Conservation (phyloP, 1,140 invertebrate genomes). For the Papilio helenus region DNA sequence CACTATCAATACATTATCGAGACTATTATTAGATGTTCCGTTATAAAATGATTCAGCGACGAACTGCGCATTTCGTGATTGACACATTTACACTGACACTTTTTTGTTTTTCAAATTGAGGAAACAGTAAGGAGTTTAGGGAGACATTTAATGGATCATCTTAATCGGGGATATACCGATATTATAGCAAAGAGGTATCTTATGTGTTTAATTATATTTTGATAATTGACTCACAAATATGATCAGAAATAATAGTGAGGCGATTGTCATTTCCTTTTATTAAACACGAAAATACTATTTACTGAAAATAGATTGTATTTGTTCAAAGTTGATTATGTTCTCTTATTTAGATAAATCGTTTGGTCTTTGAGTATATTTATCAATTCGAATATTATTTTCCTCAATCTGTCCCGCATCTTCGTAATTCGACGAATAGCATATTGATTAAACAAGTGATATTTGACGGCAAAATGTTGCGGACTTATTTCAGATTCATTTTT, state of each 20-base stretch:
- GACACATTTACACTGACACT: not conserved
- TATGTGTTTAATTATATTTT: too few species aligned
- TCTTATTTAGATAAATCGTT: not conserved
- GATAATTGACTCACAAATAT: too few species aligned
- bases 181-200: too few species aligned
- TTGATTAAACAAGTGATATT: slow-evolving; percentile 11
- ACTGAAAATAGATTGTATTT: not conserved
- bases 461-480: not conserved
- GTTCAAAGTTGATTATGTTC: not conserved
- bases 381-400: slow-evolving; percentile 9
- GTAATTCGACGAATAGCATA: not conserved
- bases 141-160: not conserved
- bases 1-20: slow-evolving; percentile 51
- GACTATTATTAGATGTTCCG: slow-evolving; percentile 50
- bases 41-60: slow-evolving; percentile 39
- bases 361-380: not conserved
- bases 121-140: not conserved
- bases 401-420: not conserved
- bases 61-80: slow-evolving; percentile 35
- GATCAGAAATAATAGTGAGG: too few species aligned
- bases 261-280: not conserved
- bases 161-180: not conserved
- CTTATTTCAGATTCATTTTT: not conserved
- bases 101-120: not conserved
- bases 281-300: not conserved